Conservation (phyloP, 2,797 vertebrate species). For the Anas acuta region DNA sequence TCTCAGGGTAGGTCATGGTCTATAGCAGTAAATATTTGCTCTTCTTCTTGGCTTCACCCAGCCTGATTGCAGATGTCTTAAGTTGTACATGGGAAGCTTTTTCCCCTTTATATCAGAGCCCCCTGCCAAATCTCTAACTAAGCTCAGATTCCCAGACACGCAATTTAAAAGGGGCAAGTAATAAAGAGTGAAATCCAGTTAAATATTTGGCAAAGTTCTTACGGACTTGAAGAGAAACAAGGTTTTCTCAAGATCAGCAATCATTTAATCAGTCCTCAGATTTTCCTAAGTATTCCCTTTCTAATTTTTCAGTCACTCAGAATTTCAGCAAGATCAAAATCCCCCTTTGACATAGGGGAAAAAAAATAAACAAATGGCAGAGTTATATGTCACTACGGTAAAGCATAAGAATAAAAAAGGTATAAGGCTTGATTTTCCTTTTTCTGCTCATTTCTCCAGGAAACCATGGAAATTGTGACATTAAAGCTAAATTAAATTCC, state of each 20-base stretch:
- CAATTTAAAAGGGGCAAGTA: neutral
- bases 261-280: neutral
- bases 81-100: neutral
- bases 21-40: neutral
- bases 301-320: neutral
- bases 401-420: neutral
- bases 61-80: neutral
- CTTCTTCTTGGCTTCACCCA: neutral
- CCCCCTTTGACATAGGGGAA: neutral
- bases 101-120: neutral
- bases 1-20: neutral
- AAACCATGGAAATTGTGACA: neutral
- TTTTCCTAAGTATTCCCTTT: neutral
- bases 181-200: neutral
- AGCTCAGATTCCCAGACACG: neutral
- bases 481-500: neutral
- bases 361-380: neutral
- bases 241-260: neutral
- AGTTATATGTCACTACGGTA: neutral
- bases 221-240: neutral
- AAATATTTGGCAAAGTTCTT: neutral
- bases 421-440: neutral
- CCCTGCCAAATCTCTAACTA: neutral
- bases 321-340: neutral
- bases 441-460: neutral